These are phyloP conservation scores for Sebastes hubbsi DNA, from an alignment of 2,797 vertebrate species.

Conservation along the genomic window DNA sequence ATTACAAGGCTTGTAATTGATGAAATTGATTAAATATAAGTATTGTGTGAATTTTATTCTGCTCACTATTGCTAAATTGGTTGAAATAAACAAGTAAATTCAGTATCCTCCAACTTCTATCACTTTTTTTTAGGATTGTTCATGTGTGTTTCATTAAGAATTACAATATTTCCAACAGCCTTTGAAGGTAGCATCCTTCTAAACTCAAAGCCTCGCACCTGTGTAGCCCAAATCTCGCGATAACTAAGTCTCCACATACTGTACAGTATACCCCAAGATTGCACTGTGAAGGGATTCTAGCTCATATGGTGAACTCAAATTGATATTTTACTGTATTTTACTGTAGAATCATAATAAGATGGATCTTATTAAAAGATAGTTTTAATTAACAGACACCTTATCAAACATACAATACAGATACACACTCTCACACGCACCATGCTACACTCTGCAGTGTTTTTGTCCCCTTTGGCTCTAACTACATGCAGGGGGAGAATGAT, in stretches of 20 bases:
- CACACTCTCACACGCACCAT: not conserved
- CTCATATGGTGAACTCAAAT: not conserved
- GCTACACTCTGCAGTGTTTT: slow-evolving; percentile 36
- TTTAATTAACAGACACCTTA: not conserved
- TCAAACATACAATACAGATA: not conserved
- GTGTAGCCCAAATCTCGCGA: slow-evolving; percentile 51
- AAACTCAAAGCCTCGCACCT: slow-evolving; percentile 40
- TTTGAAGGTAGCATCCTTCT: slow-evolving; percentile 33
- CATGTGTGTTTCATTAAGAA: not conserved
- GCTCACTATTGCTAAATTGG: not conserved
- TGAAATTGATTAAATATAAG: no score
- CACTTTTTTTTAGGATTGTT: not conserved
- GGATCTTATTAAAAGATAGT: not conserved
- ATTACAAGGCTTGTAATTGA: not conserved
- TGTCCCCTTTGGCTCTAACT: slow-evolving; percentile 15
- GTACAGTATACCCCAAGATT: not conserved
- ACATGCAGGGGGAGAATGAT: slow-evolving; percentile 51
- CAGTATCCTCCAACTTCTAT: not conserved
- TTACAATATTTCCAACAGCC: not conserved
- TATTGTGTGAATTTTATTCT: not conserved
- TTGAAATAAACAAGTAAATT: not conserved
- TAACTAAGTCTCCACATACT: not conserved
- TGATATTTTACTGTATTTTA: not conserved
- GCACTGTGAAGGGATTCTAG: not conserved
- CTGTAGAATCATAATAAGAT: not conserved